Percentiles rank a stretch among this genome's conserved stretches.
phyloP scores from a whole-genome alignment of 2,888 invertebrate genomes.

The Epirrita christyi region DNA sequence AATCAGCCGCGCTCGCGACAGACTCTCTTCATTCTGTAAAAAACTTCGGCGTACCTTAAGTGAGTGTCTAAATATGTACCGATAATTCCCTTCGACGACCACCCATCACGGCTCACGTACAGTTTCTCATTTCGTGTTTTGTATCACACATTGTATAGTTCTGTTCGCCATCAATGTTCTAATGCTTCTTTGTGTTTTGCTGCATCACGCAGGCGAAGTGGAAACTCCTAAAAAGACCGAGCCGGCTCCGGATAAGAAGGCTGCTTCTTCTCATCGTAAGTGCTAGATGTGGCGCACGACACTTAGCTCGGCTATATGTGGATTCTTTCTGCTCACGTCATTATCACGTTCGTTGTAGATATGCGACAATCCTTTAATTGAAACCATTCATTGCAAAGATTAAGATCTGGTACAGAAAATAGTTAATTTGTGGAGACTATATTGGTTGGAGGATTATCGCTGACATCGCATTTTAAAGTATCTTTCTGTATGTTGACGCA shows the following conservation, averaged over 20 bases:
- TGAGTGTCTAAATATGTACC: slow-evolving; percentile 63
- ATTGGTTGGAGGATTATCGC: slow-evolving; percentile 48
- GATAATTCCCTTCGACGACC: neutral
- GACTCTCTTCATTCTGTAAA: slow-evolving; percentile 78
- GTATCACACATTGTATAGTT: slow-evolving; percentile 48
- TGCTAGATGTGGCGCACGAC: slow-evolving; percentile 77
- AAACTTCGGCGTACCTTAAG: slow-evolving; percentile 80
- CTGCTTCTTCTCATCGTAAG: slow-evolving; percentile 80
- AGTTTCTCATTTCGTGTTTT: slow-evolving; percentile 38
- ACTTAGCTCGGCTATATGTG: slow-evolving; percentile 41
- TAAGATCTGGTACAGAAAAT: slow-evolving; percentile 19
- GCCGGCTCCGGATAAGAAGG: slow-evolving; percentile 80
- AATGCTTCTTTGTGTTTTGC: slow-evolving; percentile 83
- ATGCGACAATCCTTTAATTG: slow-evolving; percentile 50
- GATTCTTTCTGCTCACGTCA: slow-evolving; percentile 33
- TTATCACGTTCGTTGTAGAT: slow-evolving; percentile 35
- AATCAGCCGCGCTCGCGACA: slow-evolving; percentile 75
- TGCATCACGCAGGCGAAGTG: slow-evolving; percentile 80
- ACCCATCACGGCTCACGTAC: neutral
- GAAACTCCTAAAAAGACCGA: slow-evolving; percentile 81
- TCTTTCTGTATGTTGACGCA: slow-evolving; percentile 38
- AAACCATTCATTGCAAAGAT: slow-evolving; percentile 15
- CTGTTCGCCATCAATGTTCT: slow-evolving; percentile 69
- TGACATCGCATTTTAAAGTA: slow-evolving; percentile 39
- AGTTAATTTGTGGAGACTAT: slow-evolving; percentile 13